phyloP scores from a whole-genome alignment of 2,113 vertebrate genomes.

The Myotis davidii region DNA sequence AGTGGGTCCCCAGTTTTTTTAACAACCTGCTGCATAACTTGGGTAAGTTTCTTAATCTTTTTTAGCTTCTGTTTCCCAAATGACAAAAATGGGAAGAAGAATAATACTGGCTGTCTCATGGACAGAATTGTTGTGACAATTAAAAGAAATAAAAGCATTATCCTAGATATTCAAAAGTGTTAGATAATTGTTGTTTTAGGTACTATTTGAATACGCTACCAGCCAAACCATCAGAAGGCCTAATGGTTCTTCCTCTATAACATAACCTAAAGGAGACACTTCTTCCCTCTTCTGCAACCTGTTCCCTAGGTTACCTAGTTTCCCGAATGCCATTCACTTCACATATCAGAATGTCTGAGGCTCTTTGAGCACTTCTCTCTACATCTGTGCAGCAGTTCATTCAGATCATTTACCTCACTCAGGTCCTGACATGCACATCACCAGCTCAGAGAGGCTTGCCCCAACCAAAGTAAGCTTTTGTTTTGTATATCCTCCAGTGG shows the following conservation, averaged over 20 bases:
- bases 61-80: neutral
- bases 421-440: neutral
- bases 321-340: neutral
- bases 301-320: neutral
- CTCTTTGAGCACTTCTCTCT: neutral
- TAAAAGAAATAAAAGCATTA: constrained; percentile 24
- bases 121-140: neutral
- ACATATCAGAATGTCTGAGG: neutral
- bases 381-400: neutral
- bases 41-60: neutral
- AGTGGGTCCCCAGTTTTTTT: neutral
- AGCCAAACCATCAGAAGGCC: neutral
- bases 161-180: neutral
- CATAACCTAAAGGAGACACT: neutral
- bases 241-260: neutral
- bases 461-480: neutral
- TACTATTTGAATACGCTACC: neutral
- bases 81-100: neutral
- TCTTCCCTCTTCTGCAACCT: neutral
- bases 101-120: neutral
- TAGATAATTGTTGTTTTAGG: neutral
- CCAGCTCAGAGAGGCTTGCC: neutral
- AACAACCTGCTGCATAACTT: neutral
- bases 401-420: neutral
- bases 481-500: neutral